Evolutionary conservation across 2,113 vertebrate species (phyloP).

Genomic region (Rattus norvegicus): GRCr8 NC_086024.1:20946501-20947000

Average conservation of each 20-base stretch:
- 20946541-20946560: neutral
- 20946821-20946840: slow-evolving; percentile 65
- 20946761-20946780: slow-evolving; percentile 66
- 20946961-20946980: slow-evolving; percentile 35
- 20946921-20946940: slow-evolving; percentile 45
- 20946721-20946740: slow-evolving; percentile 71
- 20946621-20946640: slow-evolving; percentile 13
- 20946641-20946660: slow-evolving; percentile 68
- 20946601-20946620: neutral
- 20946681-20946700: slow-evolving; percentile 65
- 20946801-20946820: slow-evolving; percentile 69
- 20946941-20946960: slow-evolving; percentile 67
- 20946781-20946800: slow-evolving; percentile 67
- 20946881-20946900: slow-evolving; percentile 73
- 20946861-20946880: slow-evolving; percentile 62
- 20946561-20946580: neutral
- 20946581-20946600: slow-evolving; percentile 36
- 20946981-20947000: neutral
- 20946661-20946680: neutral
- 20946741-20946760: slow-evolving; percentile 73
- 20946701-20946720: slow-evolving; percentile 72
- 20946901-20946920: slow-evolving; percentile 28
- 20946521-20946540: slow-evolving; percentile 3
- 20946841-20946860: slow-evolving; percentile 47
- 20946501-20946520: neutral